Conservation (phyloP, 2,888 invertebrate genomes). For the Temnothorax ravouxi region DNA sequence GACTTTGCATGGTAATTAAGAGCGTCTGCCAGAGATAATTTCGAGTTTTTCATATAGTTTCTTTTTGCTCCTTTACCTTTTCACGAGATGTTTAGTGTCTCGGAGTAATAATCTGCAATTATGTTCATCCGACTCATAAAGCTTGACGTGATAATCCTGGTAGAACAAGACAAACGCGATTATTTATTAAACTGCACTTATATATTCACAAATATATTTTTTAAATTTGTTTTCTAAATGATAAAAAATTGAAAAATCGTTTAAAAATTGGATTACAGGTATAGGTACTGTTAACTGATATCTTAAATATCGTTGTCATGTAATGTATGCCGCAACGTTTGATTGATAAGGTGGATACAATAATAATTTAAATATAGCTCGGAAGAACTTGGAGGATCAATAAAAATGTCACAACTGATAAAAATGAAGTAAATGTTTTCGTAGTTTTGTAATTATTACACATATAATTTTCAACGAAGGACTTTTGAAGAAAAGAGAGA, state of each 20-base stretch:
- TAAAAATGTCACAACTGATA: constrained; percentile 10
- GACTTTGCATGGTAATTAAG: constrained; percentile 79
- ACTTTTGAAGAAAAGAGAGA: not conserved
- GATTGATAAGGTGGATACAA: constrained; percentile 20
- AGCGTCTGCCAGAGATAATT: constrained; percentile 77
- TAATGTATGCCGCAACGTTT: constrained; percentile 26
- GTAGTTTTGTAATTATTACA: not conserved
- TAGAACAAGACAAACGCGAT: not conserved
- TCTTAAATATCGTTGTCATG: constrained; percentile 21
- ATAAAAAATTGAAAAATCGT: not conserved
- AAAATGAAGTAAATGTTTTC: not conserved
- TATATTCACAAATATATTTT: not conserved
- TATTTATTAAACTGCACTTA: not conserved
- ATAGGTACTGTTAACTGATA: constrained; percentile 6
- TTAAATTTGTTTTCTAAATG: not conserved
- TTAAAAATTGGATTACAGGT: not conserved
- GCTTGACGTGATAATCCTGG: not conserved
- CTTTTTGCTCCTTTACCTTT: constrained; percentile 61
- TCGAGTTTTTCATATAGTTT: constrained; percentile 69
- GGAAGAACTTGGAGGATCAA: not conserved
- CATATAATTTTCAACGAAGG: not conserved
- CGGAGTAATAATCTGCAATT: constrained; percentile 5
- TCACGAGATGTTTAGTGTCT: not conserved
- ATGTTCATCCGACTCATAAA: not conserved
- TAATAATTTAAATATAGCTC: constrained; percentile 35